These are phyloP conservation scores for Lordiphosa fenestrarum DNA, from an alignment of 2,888 invertebrate species.

Conservation along the genomic window DNA sequence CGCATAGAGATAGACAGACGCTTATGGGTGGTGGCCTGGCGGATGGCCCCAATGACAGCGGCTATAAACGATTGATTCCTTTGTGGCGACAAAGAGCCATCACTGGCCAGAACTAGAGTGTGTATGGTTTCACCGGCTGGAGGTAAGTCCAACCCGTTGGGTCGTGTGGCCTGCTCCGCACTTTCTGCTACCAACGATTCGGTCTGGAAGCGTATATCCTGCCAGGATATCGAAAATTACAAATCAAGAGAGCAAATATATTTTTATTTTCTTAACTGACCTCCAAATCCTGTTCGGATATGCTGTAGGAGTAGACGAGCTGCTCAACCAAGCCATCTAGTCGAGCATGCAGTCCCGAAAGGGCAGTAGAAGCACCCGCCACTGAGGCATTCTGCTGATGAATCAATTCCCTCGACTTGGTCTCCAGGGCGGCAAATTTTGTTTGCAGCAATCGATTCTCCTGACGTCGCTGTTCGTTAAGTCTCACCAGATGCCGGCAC, in stretches of 20 bases:
- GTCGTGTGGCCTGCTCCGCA: conserved; percentile 82
- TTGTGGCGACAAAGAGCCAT: conserved; percentile 83
- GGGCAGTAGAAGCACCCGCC: conserved; percentile 85
- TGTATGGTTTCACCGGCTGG: conserved; percentile 51
- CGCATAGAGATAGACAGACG: conserved; percentile 77
- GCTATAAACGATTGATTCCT: conserved; percentile 86
- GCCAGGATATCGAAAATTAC: background rate
- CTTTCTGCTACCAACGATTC: conserved; percentile 86
- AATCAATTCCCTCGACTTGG: conserved; percentile 84
- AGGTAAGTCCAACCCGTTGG: conserved; percentile 65
- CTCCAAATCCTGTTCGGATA: conserved; percentile 88
- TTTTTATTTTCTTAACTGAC: conserved; percentile 76
- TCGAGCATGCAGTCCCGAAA: conserved; percentile 86
- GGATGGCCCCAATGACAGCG: conserved; percentile 87
- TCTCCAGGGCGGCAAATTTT: conserved; percentile 84
- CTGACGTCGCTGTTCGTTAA: conserved; percentile 89
- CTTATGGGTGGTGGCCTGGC: conserved; percentile 81
- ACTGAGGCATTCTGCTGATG: conserved; percentile 86
- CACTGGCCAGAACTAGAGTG: conserved; percentile 66
- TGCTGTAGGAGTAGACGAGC: conserved; percentile 86
- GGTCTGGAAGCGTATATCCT: conserved; percentile 90
- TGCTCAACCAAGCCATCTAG: conserved; percentile 87
- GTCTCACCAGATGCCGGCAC: conserved; percentile 88
- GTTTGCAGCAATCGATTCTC: conserved; percentile 86
- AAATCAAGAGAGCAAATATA: background rate